These are phyloP conservation scores for Amphiprion percula DNA, from an alignment of 2,113 vertebrate genomes.

Conservation along the genomic window DNA sequence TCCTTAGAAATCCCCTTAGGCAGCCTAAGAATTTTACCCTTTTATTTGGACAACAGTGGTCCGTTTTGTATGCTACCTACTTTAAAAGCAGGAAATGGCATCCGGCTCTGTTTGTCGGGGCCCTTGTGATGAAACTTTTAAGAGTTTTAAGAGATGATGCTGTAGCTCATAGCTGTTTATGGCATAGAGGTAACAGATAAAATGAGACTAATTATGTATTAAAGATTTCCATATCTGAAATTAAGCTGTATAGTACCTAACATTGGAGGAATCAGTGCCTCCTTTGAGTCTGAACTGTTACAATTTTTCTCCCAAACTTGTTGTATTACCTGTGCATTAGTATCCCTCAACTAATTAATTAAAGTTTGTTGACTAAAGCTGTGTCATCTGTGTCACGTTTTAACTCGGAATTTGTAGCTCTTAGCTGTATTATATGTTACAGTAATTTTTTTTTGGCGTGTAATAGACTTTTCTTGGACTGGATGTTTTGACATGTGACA, in stretches of 20 bases:
- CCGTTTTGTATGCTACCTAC: slow-evolving; percentile 73
- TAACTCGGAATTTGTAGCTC: background rate
- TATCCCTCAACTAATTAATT: slow-evolving; percentile 87
- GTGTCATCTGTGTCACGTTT: slow-evolving; percentile 23
- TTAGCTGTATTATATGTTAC: background rate
- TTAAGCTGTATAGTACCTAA: slow-evolving; percentile 80
- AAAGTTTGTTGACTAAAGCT: slow-evolving; percentile 85
- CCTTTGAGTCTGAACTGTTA: slow-evolving; percentile 81
- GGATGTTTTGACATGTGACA: background rate
- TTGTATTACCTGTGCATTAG: slow-evolving; percentile 88
- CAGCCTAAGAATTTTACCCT: slow-evolving; percentile 52
- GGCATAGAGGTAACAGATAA: slow-evolving; percentile 69
- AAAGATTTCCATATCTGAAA: slow-evolving; percentile 78
- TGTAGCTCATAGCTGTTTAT: slow-evolving; percentile 73
- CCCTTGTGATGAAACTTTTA: slow-evolving; percentile 59
- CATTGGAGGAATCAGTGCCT: slow-evolving; percentile 62
- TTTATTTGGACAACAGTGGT: slow-evolving; percentile 69
- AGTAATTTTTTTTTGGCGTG: background rate
- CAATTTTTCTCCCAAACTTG: slow-evolving; percentile 78
- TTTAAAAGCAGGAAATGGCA: slow-evolving; percentile 65
- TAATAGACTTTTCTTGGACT: background rate
- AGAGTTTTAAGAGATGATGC: slow-evolving; percentile 69
- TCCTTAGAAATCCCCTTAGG: slow-evolving; percentile 59
- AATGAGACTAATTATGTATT: slow-evolving; percentile 75
- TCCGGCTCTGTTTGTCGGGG: slow-evolving; percentile 50